These are phyloP conservation scores for Paralichthys olivaceus DNA, from an alignment of 2,113 vertebrate genomes.

Conservation along the genomic window DNA sequence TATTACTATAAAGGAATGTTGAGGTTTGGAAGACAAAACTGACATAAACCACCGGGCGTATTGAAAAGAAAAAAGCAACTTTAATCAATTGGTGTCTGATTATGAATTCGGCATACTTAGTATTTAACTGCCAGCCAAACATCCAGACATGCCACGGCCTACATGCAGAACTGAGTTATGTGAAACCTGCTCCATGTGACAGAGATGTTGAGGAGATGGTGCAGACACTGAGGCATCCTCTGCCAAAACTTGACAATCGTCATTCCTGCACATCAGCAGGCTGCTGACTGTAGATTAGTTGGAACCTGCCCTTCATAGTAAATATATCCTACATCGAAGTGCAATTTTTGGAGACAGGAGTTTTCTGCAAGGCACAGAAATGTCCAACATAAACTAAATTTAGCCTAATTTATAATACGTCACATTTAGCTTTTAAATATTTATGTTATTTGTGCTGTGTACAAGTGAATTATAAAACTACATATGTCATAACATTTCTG, in stretches of 20 bases:
- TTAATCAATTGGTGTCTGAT: no score
- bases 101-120: neutral
- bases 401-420: neutral
- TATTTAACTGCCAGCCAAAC: constrained; percentile 38
- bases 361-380: no score
- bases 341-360: neutral
- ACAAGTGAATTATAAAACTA: constrained; percentile 10
- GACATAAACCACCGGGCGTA: no score
- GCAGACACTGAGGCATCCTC: constrained; percentile 18
- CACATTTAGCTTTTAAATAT: constrained; percentile 16
- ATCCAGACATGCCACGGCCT: constrained; percentile 41
- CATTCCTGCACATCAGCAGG: constrained; percentile 1
- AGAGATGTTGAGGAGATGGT: constrained; percentile 40
- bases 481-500: constrained; percentile 1
- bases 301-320: neutral
- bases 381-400: no score
- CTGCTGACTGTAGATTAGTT: neutral
- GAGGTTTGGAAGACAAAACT: no score
- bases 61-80: no score
- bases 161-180: constrained; percentile 32
- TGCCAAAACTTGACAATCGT: neutral
- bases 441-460: neutral
- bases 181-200: constrained; percentile 20
- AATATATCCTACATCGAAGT: neutral
- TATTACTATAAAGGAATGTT: no score